A percentile compares a stretch with the other conserved stretches of the same genome.
These are phyloP conservation scores for Leptinotarsa rubiginosa DNA, from an alignment of 2,888 invertebrate species.

Conservation along the genomic window DNA sequence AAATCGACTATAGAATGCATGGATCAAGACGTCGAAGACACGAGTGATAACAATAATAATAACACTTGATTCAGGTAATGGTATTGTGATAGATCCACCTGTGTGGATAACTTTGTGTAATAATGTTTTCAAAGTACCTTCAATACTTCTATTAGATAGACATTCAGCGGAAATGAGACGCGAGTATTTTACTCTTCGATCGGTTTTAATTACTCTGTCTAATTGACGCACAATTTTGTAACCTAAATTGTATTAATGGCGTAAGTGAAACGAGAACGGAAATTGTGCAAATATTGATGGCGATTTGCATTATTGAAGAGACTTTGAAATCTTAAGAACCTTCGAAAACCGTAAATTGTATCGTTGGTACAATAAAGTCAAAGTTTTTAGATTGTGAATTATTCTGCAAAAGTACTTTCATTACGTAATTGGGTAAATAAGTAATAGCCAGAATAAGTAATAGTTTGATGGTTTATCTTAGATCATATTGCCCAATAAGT, in stretches of 20 bases:
- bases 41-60: slow-evolving; percentile 54
- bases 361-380: background rate
- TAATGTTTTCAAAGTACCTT: slow-evolving; percentile 9
- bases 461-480: background rate
- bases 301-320: slow-evolving; percentile 30
- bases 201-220: slow-evolving; percentile 13
- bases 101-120: slow-evolving; percentile 9
- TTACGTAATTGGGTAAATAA: background rate
- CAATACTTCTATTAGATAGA: slow-evolving; percentile 12
- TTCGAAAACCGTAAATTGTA: slow-evolving; percentile 14
- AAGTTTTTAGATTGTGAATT: slow-evolving; percentile 9
- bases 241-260: slow-evolving; percentile 26
- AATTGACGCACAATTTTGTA: slow-evolving; percentile 22
- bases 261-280: slow-evolving; percentile 28
- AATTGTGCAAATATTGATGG: slow-evolving; percentile 23
- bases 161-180: slow-evolving; percentile 23
- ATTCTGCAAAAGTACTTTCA: background rate
- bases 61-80: slow-evolving; percentile 49
- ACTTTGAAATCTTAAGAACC: slow-evolving; percentile 30
- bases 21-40: slow-evolving; percentile 54
- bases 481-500: background rate
- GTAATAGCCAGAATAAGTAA: background rate
- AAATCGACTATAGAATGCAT: slow-evolving; percentile 47
- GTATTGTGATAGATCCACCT: slow-evolving; percentile 24
- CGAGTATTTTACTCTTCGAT: slow-evolving; percentile 12